Base-by-base conservation (phyloP, 2,888 invertebrate species). In the Clunio marinus region DNA sequence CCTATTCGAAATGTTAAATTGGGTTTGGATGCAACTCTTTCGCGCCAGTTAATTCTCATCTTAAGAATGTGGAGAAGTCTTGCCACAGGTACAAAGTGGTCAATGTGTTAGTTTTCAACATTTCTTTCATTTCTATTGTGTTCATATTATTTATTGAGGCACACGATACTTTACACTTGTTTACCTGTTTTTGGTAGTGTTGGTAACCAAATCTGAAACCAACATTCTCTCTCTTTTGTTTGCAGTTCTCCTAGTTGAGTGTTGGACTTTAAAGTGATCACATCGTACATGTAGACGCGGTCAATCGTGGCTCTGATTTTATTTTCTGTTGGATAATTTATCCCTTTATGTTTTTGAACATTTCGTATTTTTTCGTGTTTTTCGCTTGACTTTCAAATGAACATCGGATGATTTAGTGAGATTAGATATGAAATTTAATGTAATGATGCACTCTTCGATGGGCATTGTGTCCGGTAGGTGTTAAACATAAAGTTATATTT, bases 241-340 rank as follows among this genome's bases (percentile, higher is more conserved):
- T 22, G 17, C 51, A 51, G 51, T 17, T 2, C 51, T 51, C 51
- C 55, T 55, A 66, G 66, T 66, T 66, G 66, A 66, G 66, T 46
- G 66, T 66, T 66, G 66, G 51, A 66, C 55, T 32, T 66, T 66
- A 66, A 55, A 66, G 66, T 55, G 66, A 35, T 55, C 55, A 32
- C 24, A 66, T n/a, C 66, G 66, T 65, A 46, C 32, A 66, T 66
- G 66, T 55, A 46, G 66, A 66, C 51, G 55, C 57, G 17, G 35
- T 51, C 51, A 51, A 17, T 51, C 51, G 51, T 51, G 51, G n/a
- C 35, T 32, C 35, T 32, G 35, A 13, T 8, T n/a, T 15, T 41
- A 17, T 62, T 66, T 51, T 46, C 15, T 66, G 41, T 20, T 20
- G n/a, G 27, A 46, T 15, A 51, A 1, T 51, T 66, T 46, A 32